Conservation (phyloP, 2,113 vertebrate genomes). For the Merops nubicus region DNA sequence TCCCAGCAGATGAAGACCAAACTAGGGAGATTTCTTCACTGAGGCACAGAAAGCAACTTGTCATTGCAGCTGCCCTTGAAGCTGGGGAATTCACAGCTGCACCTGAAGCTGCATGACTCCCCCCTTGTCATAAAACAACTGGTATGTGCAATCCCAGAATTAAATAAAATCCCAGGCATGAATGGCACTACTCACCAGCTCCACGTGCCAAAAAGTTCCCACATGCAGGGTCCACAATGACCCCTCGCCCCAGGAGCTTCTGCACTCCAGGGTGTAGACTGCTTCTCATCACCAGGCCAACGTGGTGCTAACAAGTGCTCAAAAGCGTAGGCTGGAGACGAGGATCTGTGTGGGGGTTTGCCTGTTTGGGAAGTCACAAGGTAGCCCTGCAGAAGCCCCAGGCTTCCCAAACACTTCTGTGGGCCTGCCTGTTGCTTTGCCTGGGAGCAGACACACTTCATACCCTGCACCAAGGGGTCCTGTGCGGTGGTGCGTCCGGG, state of each 20-base stretch:
- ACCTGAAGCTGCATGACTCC: neutral
- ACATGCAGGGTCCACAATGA: neutral
- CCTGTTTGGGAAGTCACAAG: neutral
- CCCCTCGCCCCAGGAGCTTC: neutral
- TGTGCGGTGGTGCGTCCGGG: rapidly evolving
- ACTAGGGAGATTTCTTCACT: neutral
- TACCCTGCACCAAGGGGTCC: rapidly evolving
- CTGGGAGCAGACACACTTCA: rapidly evolving
- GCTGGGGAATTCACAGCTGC: neutral
- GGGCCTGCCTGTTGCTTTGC: neutral
- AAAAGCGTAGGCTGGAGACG: neutral
- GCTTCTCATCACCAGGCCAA: neutral
- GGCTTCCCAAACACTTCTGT: rapidly evolving
- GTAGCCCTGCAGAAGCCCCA: neutral
- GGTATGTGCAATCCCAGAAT: neutral
- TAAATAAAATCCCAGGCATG: neutral
- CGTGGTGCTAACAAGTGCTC: rapidly evolving
- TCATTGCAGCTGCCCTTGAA: neutral
- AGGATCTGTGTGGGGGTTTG: neutral
- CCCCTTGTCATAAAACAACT: neutral
- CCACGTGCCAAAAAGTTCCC: neutral
- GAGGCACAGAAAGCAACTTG: neutral
- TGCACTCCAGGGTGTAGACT: neutral
- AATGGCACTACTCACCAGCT: neutral
- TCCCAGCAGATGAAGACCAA: neutral